These are phyloP conservation scores for Sebastes goodei DNA, from an alignment of 2,797 vertebrate genomes.

Conservation along the genomic window DNA sequence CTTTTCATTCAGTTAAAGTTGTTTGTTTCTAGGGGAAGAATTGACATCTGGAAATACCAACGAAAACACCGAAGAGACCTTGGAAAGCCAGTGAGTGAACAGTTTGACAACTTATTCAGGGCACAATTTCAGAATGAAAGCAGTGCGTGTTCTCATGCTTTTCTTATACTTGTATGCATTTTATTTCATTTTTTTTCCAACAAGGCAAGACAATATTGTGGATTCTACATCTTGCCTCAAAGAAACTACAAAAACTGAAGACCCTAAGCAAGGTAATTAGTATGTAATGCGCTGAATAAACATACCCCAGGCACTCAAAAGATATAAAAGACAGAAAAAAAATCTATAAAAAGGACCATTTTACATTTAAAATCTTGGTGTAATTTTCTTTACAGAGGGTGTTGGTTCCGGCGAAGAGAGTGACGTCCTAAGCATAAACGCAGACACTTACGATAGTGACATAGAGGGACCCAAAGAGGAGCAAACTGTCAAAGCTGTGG, in stretches of 20 bases:
- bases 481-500: conserved; percentile 68
- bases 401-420: conserved; percentile 90
- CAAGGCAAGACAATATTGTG: conserved; percentile 90
- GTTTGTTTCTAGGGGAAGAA: conserved; percentile 83
- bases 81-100: conserved; percentile 90
- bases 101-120: conserved; percentile 40
- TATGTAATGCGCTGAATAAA: not conserved
- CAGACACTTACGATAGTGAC: conserved; percentile 95
- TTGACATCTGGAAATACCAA: conserved; percentile 80
- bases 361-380: not conserved
- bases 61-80: conserved; percentile 68
- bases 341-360: not conserved
- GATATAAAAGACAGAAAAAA: not conserved
- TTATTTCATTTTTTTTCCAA: not conserved
- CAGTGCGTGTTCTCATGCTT: not conserved
- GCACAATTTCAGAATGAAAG: conserved; percentile 27
- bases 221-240: conserved; percentile 91
- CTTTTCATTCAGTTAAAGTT: not conserved
- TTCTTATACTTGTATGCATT: not conserved
- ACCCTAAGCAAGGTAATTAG: conserved; percentile 89
- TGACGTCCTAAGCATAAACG: conserved; percentile 97
- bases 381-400: conserved; percentile 61
- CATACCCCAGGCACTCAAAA: not conserved
- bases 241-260: conserved; percentile 84
- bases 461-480: conserved; percentile 93